phyloP scores from a whole-genome alignment of 2,113 vertebrate species.

The Atrichornis clamosus region DNA sequence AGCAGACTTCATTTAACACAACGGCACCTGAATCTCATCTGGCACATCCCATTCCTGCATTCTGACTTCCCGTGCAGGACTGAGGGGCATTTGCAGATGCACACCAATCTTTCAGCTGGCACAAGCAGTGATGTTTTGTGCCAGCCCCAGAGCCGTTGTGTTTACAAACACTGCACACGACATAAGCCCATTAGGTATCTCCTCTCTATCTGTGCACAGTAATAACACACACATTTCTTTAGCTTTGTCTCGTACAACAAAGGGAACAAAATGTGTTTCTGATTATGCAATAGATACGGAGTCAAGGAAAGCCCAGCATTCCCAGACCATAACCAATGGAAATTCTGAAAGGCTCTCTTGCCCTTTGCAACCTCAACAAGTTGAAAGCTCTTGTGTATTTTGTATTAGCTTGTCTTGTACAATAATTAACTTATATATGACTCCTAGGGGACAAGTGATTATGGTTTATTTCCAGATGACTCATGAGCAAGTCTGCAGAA shows the following conservation, averaged over 20 bases:
- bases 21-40: background rate
- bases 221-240: background rate
- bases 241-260: constrained; percentile 21
- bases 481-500: constrained; percentile 30
- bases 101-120: background rate
- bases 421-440: constrained; percentile 43
- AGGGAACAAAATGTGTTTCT: constrained; percentile 31
- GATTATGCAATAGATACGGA: background rate
- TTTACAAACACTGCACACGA: background rate
- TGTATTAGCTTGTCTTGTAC: constrained; percentile 28
- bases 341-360: constrained; percentile 32
- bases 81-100: background rate
- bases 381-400: background rate
- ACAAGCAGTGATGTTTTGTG: background rate
- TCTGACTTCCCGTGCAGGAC: background rate
- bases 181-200: background rate
- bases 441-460: constrained; percentile 19
- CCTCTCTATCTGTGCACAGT: constrained; percentile 3
- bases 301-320: constrained; percentile 43
- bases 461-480: constrained; percentile 32
- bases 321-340: constrained; percentile 19
- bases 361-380: constrained; percentile 15
- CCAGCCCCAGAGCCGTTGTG: background rate
- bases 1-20: background rate
- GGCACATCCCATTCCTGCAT: background rate